Evolutionary conservation across 2,888 invertebrate genomes (phyloP), one percentile per base, ranked within the genome.

Genomic region (Carabus problematicus): DNA sequence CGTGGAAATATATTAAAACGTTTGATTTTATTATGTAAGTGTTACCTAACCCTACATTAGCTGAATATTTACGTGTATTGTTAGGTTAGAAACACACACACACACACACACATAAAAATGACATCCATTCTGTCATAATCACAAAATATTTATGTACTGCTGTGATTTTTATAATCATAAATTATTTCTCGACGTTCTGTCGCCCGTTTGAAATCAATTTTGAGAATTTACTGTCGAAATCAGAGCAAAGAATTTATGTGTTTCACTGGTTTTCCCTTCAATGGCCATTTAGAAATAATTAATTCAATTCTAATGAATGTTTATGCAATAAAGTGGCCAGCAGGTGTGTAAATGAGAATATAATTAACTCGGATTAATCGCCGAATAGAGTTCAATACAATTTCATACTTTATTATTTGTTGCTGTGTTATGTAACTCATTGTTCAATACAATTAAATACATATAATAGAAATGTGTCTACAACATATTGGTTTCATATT

Each of bases 271-370:
- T 52, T 62, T 62, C 14, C 29, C n/a, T n/a, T 9, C 39, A 39
- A 9, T 52, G 12, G 47, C 62, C 47, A 62, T 47, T 49, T 62
- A 62, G n/a, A 49, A 49, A 62, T 62, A 49, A 62, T 62, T 62
- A 49, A 62, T 62, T 60, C 60, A 45, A 14, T 60, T 60, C 43
- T 43, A 9, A 16, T 45, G 45, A 12, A 45, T 60, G 60, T 60
- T 43, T 62, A 29, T 62, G 62, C 29, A 62, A 61, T 18, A 45
- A 47, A 19, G 29, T 19, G 9, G 16, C 19, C 1, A 29, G 18
- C 63, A 63, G 63, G 63, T 63, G 63, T 59, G 42, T 18, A 29
- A 29, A 29, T 52, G 59, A 59, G 42, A 39, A n/a, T 29, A 19
- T 56, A 41, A 59, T 59, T 12, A 41, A 41, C 41, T 41, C 42